Evolutionary conservation across 2,113 vertebrate genomes (phyloP).

Genomic region (Boulengeromyrus knoepffleri): DNA sequence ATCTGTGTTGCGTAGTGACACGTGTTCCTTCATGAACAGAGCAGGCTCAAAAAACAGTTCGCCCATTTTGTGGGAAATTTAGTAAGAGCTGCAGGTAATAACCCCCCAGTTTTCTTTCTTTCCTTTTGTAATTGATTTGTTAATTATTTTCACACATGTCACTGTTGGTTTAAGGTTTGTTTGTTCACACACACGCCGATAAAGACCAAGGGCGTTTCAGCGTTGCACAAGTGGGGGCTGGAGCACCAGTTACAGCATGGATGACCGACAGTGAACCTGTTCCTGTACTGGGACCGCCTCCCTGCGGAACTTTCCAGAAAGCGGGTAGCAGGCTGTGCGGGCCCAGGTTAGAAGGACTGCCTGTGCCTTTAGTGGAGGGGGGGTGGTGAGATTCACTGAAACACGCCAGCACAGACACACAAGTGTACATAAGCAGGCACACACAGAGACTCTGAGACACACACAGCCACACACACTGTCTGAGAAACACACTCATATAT

Average conservation of each 20-base stretch:
- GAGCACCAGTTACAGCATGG: neutral
- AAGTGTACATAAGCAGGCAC: neutral
- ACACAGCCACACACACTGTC: neutral
- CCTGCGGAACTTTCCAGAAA: neutral
- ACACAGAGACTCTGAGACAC: neutral
- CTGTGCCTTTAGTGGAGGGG: neutral
- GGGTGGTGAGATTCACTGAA: neutral
- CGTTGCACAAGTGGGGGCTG: slow-evolving; percentile 9
- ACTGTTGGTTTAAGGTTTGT: slow-evolving; percentile 27
- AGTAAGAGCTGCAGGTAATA: neutral
- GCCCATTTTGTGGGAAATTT: neutral
- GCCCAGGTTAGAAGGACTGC: neutral
- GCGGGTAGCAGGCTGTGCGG: neutral
- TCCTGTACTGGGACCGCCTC: neutral
- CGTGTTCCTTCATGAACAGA: neutral
- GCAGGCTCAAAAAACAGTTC: neutral
- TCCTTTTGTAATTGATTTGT: neutral
- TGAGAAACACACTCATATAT: neutral
- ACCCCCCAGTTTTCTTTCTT: neutral
- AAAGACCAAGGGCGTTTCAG: slow-evolving; percentile 4
- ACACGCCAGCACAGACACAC: neutral
- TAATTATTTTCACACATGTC: slow-evolving; percentile 5
- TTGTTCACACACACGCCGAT: slow-evolving; percentile 22
- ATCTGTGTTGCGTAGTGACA: neutral
- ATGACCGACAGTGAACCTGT: neutral